Base-by-base conservation (phyloP, 2,797 vertebrate genomes). In the Argyrosomus regius region DNA sequence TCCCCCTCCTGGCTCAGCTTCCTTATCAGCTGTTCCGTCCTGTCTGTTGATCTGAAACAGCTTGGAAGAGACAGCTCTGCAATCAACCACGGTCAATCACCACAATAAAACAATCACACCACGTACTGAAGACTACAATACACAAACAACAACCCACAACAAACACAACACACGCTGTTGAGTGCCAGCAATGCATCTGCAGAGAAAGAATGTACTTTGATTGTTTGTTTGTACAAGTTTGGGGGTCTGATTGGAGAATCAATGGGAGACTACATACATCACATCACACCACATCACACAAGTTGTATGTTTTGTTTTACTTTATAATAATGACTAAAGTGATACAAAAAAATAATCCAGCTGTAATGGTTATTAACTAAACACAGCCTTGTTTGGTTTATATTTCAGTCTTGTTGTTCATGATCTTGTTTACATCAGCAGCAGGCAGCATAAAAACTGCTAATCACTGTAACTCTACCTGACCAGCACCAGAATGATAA, bases 51-150 rank as follows among this genome's bases (percentile, higher is more conserved):
- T 67, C 28, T 24, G 43, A 83, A 61, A 18, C 48, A 48, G 18
- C 4, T 66, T 5, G 8, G 39, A 41, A 24, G 22, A 75, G 69
- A 63, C 62, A 26, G 66, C 39, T 72, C 52, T 48, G 60, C 62
- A 48, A 56, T 67, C 52, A 50, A 48, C 56, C 62, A 56, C 0
- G 2, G 39, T 45, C 14, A 0, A 56, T 64, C 16, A 8, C 35
- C 63, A 71, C 17, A 28, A n/a, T 22, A 53, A 77, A 87, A 84
- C 75, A 75, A 88, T 71, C 60, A 54, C 12, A 50, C 18, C 11
- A 0, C 14, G 50, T 5, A 22, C 49, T 1, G 16, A 22, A 74
- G 49, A 46, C 35, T 24, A 7, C 54, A 56, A 62, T 57, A 76
- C 73, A 81, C 63, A 79, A 82, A 74, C 68, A 20, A 7, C 24